Conservation (phyloP, 2,797 vertebrate genomes). For the Tapirus indicus region DNA sequence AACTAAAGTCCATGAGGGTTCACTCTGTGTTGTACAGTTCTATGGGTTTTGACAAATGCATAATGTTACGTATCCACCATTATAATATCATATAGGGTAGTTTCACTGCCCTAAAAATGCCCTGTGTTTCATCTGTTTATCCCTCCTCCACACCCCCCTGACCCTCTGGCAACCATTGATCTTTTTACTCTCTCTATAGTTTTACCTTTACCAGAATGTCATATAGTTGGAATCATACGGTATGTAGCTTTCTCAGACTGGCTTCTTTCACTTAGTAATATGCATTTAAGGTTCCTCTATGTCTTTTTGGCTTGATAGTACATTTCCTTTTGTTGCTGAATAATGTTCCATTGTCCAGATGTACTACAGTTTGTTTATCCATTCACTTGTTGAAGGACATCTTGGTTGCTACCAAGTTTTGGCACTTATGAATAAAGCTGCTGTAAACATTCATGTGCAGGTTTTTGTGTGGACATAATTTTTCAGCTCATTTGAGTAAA, state of each 20-base stretch:
- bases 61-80: neutral
- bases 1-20: neutral
- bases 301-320: neutral
- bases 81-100: neutral
- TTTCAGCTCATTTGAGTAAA: slow-evolving; percentile 7
- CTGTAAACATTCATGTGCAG: neutral
- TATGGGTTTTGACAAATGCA: neutral
- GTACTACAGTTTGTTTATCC: neutral
- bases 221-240: neutral
- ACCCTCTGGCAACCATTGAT: neutral
- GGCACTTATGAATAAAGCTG: neutral
- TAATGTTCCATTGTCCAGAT: neutral
- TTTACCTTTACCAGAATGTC: neutral
- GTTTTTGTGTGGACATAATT: neutral
- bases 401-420: slow-evolving; percentile 27
- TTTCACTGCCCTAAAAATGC: neutral
- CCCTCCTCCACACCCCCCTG: neutral
- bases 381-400: neutral
- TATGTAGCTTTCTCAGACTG: neutral
- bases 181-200: neutral
- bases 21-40: neutral
- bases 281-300: neutral
- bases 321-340: neutral
- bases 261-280: neutral
- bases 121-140: neutral